These are phyloP conservation scores for Protobothrops flavoviridis DNA, from an alignment of 2,113 vertebrate genomes.

Conservation along the genomic window DNA sequence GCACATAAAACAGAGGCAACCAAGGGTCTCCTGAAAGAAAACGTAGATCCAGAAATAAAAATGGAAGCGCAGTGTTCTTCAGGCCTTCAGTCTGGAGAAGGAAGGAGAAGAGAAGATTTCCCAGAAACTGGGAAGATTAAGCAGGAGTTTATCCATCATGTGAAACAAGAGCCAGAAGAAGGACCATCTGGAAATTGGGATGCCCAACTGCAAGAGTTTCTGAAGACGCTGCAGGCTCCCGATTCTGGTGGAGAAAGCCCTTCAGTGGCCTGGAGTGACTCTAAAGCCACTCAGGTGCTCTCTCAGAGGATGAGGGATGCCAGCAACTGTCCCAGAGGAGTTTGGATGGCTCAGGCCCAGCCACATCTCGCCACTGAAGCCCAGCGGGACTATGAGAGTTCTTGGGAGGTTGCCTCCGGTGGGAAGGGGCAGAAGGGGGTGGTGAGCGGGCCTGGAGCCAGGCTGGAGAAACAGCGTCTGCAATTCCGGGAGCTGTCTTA, in stretches of 20 bases:
- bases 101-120: background rate
- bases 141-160: background rate
- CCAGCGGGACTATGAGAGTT: background rate
- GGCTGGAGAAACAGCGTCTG: background rate
- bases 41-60: background rate
- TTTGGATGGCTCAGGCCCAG: background rate
- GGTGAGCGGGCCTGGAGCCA: background rate
- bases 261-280: background rate
- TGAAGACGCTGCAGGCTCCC: slow-evolving; percentile 3
- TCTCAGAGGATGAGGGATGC: background rate
- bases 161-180: background rate
- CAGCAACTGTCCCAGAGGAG: background rate
- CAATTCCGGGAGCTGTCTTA: background rate
- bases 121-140: background rate
- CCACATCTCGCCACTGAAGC: background rate
- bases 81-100: background rate
- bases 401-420: background rate
- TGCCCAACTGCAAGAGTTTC: slow-evolving; percentile 2
- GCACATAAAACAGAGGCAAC: background rate
- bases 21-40: background rate
- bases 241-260: background rate
- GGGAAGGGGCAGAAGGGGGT: background rate
- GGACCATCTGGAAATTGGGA: slow-evolving; percentile 4
- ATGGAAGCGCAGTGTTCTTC: background rate
- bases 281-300: background rate